Percentiles rank a stretch among this genome's conserved stretches.
Conservation (phyloP, 2,797 vertebrate genomes). For the Spatula clypeata region DNA sequence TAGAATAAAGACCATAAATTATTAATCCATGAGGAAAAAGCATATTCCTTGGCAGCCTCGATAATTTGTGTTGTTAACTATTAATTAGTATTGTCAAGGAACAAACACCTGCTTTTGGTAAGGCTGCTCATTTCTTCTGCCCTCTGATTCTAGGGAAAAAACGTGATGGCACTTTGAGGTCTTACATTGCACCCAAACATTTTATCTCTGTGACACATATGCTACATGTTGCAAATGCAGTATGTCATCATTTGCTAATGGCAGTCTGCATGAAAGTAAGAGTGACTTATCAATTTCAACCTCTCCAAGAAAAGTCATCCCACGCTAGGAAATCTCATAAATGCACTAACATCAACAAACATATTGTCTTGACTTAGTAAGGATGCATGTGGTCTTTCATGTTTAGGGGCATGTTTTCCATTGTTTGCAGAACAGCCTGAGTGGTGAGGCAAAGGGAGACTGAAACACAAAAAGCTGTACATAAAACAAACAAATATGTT, state of each 20-base stretch:
- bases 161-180: background rate
- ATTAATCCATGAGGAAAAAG: background rate
- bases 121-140: background rate
- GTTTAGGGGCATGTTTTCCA: background rate
- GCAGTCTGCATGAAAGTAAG: background rate
- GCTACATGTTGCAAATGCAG: background rate
- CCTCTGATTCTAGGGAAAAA: background rate
- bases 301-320: background rate
- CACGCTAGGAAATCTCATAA: background rate
- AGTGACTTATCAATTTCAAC: background rate
- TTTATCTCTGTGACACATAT: background rate
- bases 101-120: background rate
- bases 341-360: background rate
- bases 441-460: background rate
- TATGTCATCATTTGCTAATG: background rate
- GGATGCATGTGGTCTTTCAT: background rate
- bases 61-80: background rate
- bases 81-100: background rate
- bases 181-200: conserved; percentile 12
- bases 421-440: background rate
- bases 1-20: background rate
- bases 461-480: background rate
- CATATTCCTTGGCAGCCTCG: background rate
- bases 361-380: background rate
- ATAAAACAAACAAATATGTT: background rate